Conservation (phyloP, 2,113 vertebrate species). For the Nothoprocta perdicaria region DNA sequence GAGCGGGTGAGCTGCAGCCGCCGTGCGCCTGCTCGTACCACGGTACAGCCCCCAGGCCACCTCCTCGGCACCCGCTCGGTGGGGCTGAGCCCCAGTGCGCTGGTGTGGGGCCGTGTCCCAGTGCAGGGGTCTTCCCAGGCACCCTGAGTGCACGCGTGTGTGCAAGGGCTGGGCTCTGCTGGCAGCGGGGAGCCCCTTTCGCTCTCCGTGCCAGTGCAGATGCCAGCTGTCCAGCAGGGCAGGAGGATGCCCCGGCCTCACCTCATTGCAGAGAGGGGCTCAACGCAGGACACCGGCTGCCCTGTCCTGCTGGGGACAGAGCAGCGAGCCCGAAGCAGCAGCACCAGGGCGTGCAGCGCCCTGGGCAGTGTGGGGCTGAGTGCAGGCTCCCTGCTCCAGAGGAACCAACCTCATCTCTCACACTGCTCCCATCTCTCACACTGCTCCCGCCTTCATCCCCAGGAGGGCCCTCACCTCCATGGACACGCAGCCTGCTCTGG, state of each 20-base stretch:
- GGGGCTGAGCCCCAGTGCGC: not conserved
- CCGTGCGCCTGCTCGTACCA: not conserved
- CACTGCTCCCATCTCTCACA: not conserved
- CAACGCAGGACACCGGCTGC: not conserved
- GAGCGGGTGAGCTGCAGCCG: not conserved
- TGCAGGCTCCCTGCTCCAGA: not conserved
- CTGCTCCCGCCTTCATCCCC: not conserved
- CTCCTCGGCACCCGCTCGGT: not conserved
- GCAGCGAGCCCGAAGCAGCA: not conserved
- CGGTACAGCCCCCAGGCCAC: not conserved
- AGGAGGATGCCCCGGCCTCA: not conserved
- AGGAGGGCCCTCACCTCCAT: not conserved
- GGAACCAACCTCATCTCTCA: not conserved
- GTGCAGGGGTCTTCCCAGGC: not conserved
- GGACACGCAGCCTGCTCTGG: not conserved
- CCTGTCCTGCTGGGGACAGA: not conserved
- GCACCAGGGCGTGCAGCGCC: not conserved
- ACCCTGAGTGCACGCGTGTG: accelerated
- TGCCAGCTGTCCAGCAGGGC: not conserved
- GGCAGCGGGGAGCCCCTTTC: not conserved
- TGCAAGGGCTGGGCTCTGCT: not conserved
- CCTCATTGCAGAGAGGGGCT: no score
- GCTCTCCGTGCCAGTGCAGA: not conserved
- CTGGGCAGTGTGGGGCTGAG: accelerated
- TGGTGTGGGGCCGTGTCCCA: not conserved